Evolutionary conservation across 2,888 invertebrate genomes (phyloP).

Genomic region (Cephus spinipes): DNA sequence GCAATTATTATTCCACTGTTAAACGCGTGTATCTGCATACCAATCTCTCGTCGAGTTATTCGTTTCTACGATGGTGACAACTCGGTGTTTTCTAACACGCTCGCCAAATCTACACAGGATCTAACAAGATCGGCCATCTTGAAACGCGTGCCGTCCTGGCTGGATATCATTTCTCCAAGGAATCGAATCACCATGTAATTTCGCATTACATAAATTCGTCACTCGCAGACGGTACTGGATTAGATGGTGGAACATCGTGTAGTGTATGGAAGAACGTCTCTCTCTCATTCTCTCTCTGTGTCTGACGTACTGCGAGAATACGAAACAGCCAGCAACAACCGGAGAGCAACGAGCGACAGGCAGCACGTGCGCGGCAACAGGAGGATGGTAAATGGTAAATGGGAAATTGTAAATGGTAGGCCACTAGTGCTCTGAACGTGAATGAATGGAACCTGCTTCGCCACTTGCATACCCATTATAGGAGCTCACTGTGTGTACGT

Average conservation of each 20-base stretch:
- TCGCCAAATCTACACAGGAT: background rate
- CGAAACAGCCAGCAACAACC: constrained; percentile 26
- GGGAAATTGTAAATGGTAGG: constrained; percentile 62
- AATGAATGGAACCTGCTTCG: constrained; percentile 65
- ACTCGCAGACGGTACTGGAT: background rate
- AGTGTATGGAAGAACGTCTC: background rate
- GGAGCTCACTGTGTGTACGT: constrained; percentile 34
- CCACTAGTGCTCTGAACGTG: constrained; percentile 56
- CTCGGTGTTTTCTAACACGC: background rate
- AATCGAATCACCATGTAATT: background rate
- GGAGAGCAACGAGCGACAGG: constrained; percentile 20
- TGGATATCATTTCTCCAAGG: background rate
- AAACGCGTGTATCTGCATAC: background rate
- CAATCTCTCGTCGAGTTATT: background rate
- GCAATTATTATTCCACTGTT: background rate
- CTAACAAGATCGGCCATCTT: background rate
- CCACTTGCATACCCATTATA: constrained; percentile 63
- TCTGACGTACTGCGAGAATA: constrained; percentile 37
- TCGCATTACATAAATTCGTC: background rate
- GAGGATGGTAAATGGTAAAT: constrained; percentile 50
- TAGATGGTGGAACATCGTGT: background rate
- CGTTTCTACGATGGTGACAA: background rate
- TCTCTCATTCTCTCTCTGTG: background rate
- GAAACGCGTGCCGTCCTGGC: background rate
- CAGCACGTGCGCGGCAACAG: constrained; percentile 36